phyloP scores from a whole-genome alignment of 1,140 invertebrate species.

The Drosophila grimshawi region DNA sequence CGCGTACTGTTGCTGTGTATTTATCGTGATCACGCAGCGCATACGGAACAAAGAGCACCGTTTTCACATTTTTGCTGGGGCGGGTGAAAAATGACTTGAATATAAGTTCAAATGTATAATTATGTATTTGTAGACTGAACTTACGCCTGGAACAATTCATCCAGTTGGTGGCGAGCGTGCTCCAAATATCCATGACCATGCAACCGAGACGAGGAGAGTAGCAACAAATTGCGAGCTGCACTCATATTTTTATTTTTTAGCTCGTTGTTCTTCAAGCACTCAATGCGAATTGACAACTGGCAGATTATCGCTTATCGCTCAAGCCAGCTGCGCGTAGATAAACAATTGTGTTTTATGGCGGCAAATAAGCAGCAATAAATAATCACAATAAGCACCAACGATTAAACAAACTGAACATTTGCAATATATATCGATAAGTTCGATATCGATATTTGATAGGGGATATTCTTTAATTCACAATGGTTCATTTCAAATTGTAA shows the following conservation, averaged over 20 bases:
- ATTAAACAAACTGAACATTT: background rate
- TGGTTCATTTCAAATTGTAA: too few species aligned
- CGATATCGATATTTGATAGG: too few species aligned
- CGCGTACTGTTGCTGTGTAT: conserved; percentile 88
- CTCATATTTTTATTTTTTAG: conserved; percentile 2
- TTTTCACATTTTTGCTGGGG: conserved; percentile 88
- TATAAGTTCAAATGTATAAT: too few species aligned
- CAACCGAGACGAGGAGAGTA: conserved; percentile 89
- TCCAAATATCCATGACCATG: conserved; percentile 89
- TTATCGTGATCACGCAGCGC: conserved; percentile 88
- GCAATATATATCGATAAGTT: background rate
- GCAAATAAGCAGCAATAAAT: background rate
- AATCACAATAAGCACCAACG: background rate
- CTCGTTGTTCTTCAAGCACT: background rate
- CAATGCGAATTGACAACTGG: background rate
- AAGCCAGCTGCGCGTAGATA: background rate
- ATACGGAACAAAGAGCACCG: conserved; percentile 92
- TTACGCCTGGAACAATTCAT: conserved; percentile 87
- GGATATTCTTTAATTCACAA: too few species aligned
- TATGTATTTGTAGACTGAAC: conserved; percentile 25
- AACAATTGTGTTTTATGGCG: background rate
- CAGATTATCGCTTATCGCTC: background rate
- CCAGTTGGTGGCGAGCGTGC: conserved; percentile 88
- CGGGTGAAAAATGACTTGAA: conserved; percentile 61
- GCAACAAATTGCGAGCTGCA: conserved; percentile 85